Base-by-base conservation (phyloP, 2,797 vertebrate species). In the Aldrovandia affinis region DNA sequence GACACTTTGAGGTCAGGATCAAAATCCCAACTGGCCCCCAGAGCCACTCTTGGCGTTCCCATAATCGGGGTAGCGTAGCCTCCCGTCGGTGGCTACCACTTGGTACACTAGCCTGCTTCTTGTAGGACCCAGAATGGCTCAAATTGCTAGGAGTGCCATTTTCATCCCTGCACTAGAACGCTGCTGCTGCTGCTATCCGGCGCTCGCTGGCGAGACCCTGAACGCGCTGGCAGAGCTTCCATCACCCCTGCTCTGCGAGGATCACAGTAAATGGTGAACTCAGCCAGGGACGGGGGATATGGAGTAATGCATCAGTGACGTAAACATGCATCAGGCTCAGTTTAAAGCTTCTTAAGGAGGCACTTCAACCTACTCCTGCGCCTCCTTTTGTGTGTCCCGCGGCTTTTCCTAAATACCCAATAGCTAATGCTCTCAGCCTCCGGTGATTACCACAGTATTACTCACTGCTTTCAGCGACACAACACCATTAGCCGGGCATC, bases 401-500 rank as follows among this genome's bases (percentile, higher is more conserved):
- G 54, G 12, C 20, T 57, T n/a, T n/a, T 57, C 30, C 70, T 36
- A 57, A 80, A 57, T 80, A n/a, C 28, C n/a, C 20, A 57, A 57
- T n/a, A n/a, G 54, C 55, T 59, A 36, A 59, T 36, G 80, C 33
- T 50, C 55, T 42, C 52, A 57, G 47, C 54, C 50, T 36, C 28
- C 22, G 20, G 54, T 33, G 33, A 61, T 81, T 59, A 55, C 79
- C 30, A 59, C 4, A 33, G 7, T 18, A 59, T 57, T 61, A 39
- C 80, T 61, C 30, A 12, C 55, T 44, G 15, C 39, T n/a, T 14
- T 65, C 39, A 81, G 30, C 7, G 30, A 1, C 61, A 30, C 68
- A 30, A 82, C 18, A 28, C 30, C n/a, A 68, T 82, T 65, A 65
- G 25, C 81, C 5, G 20, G 10, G 44, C 59, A 68, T 82, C 61